A percentile compares a stretch with the other conserved stretches of the same genome.
These are phyloP conservation scores for Brachyhypopomus gauderio DNA, from an alignment of 2,113 vertebrate genomes.

Conservation along the genomic window DNA sequence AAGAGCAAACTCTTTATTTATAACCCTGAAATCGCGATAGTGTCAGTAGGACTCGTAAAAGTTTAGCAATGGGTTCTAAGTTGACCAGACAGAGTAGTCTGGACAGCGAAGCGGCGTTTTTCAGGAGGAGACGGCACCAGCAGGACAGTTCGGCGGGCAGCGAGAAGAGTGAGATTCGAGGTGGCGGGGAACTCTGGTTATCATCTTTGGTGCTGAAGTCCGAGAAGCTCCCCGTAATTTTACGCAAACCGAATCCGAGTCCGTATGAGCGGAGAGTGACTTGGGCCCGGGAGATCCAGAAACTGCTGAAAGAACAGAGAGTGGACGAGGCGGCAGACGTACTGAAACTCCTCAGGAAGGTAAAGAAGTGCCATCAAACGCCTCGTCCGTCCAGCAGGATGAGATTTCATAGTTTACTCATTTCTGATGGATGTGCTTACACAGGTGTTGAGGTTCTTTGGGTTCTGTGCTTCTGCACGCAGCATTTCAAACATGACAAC, in stretches of 20 bases:
- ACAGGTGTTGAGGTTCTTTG: too few relatives aligned
- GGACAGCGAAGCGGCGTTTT: constrained; percentile 70
- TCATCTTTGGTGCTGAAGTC: constrained; percentile 76
- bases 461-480: too few relatives aligned
- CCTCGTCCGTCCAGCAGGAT: not conserved
- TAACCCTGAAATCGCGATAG: not conserved
- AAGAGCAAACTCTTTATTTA: not conserved
- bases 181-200: constrained; percentile 67
- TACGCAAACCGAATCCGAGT: constrained; percentile 75
- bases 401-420: not conserved
- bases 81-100: constrained; percentile 82
- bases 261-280: constrained; percentile 78
- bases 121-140: constrained; percentile 58
- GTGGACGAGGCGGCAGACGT: constrained; percentile 79
- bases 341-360: constrained; percentile 83
- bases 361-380: constrained; percentile 44
- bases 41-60: constrained; percentile 54
- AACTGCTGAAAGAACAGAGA: constrained; percentile 72
- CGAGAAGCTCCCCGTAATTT: constrained; percentile 77
- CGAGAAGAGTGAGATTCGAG: constrained; percentile 60
- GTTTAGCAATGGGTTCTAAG: constrained; percentile 75
- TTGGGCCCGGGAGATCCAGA: constrained; percentile 80
- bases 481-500: too few relatives aligned
- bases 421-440: constrained; percentile 6
- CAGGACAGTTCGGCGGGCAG: constrained; percentile 52